Evolutionary conservation across 2,797 vertebrate species (phyloP).

Genomic region (Synanceia verrucosa): DNA sequence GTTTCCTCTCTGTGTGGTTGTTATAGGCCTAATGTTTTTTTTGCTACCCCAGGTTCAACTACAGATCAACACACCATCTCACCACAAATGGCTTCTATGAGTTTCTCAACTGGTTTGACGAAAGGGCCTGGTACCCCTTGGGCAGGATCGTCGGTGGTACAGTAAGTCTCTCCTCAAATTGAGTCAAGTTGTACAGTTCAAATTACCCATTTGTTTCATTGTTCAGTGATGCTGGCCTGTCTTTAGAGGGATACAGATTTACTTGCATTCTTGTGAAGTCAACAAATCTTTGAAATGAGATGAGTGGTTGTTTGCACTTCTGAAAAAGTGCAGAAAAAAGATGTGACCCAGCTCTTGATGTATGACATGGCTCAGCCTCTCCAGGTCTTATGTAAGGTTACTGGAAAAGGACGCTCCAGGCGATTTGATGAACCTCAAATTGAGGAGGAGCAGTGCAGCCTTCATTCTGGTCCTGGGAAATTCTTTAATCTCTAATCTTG

Average conservation of each 20-base stretch:
- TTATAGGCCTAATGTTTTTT: constrained; percentile 7
- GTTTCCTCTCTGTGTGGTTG: constrained; percentile 6
- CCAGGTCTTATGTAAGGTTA: not conserved
- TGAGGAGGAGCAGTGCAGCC: constrained; percentile 1
- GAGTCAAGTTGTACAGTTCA: not conserved
- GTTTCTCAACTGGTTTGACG: constrained; percentile 99
- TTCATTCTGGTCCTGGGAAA: not conserved
- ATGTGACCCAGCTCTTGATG: not conserved
- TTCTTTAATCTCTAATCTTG: constrained; percentile 3
- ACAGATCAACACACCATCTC: constrained; percentile 98
- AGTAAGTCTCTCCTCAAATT: constrained; percentile 83
- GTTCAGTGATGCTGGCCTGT: not conserved
- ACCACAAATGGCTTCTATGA: constrained; percentile 97
- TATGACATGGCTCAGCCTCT: constrained; percentile 3
- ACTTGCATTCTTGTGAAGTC: not conserved
- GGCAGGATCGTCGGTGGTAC: constrained; percentile 98
- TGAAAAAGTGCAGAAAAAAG: not conserved
- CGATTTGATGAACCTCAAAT: not conserved
- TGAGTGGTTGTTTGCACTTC: not conserved
- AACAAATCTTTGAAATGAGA: not conserved
- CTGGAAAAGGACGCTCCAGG: not conserved
- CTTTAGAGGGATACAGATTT: not conserved
- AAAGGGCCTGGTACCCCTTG: constrained; percentile 97
- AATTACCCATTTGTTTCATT: not conserved
- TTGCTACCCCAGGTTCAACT: constrained; percentile 91